Evolutionary conservation across 2,888 invertebrate species (phyloP).

Genomic region (Spicauda simplicius): DNA sequence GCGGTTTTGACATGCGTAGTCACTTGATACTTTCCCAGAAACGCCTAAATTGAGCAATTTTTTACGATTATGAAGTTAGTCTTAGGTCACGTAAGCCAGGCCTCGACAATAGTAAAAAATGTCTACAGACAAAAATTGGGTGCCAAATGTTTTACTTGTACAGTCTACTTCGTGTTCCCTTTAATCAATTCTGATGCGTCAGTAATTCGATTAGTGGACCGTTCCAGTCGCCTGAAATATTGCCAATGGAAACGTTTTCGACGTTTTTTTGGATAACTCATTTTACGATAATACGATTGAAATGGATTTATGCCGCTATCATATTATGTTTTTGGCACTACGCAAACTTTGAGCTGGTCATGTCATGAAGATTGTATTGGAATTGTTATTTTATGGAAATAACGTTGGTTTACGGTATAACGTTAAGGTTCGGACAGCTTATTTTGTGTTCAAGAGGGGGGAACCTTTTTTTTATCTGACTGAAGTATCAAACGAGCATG

Average conservation of each 20-base stretch:
- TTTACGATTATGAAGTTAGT: too few species aligned
- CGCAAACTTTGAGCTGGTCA: background rate
- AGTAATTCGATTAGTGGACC: conserved; percentile 28
- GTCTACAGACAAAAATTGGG: background rate
- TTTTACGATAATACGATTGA: conserved; percentile 11
- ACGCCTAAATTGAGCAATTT: too few species aligned
- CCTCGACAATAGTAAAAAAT: background rate
- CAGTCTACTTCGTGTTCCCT: conserved; percentile 14
- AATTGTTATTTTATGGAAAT: background rate
- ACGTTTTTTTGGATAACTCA: conserved; percentile 22
- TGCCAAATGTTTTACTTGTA: conserved; percentile 16
- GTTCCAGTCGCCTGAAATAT: conserved; percentile 29
- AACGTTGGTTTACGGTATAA: too few species aligned
- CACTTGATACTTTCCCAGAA: too few species aligned
- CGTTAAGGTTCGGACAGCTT: too few species aligned
- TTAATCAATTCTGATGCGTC: conserved; percentile 34
- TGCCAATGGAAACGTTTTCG: conserved; percentile 18
- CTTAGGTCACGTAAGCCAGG: too few species aligned
- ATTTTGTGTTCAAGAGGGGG: too few species aligned
- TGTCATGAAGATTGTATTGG: background rate
- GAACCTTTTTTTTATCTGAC: too few species aligned
- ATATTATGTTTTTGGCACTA: background rate
- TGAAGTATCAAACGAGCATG: too few species aligned
- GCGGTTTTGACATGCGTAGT: too few species aligned
- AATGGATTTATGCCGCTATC: background rate